Conservation (phyloP, 2,888 invertebrate species). For the Dicroscelio sp. region DNA sequence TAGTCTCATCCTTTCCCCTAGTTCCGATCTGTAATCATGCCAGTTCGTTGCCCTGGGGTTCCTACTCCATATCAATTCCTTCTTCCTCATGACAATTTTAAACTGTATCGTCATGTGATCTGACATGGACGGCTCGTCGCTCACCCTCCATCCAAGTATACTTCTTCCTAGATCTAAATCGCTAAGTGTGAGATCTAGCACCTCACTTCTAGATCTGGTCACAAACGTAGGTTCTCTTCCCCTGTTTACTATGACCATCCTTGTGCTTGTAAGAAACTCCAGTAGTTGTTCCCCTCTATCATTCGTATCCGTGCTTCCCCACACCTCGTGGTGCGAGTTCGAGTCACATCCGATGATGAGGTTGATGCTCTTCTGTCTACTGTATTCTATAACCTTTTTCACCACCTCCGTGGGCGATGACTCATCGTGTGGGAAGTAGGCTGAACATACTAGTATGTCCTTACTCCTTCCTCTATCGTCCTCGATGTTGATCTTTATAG, state of each 20-base stretch:
- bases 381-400: no score
- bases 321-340: background rate
- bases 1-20: background rate
- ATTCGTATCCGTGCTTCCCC: background rate
- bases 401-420: no score
- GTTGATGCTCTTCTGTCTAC: background rate
- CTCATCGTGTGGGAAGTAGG: no score
- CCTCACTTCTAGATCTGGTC: background rate
- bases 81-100: background rate
- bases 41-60: slow-evolving; percentile 60
- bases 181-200: background rate
- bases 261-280: background rate
- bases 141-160: slow-evolving; percentile 59
- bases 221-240: background rate
- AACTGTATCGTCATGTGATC: slow-evolving; percentile 17
- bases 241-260: background rate
- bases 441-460: no score
- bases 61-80: background rate
- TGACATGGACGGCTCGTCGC: slow-evolving; percentile 25
- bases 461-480: no score
- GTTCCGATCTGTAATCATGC: slow-evolving; percentile 16
- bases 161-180: no score
- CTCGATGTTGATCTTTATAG: no score
- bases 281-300: background rate
- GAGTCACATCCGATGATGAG: no score